phyloP scores from a whole-genome alignment of 2,888 invertebrate species.

The Melangyna quadrimaculata region DNA sequence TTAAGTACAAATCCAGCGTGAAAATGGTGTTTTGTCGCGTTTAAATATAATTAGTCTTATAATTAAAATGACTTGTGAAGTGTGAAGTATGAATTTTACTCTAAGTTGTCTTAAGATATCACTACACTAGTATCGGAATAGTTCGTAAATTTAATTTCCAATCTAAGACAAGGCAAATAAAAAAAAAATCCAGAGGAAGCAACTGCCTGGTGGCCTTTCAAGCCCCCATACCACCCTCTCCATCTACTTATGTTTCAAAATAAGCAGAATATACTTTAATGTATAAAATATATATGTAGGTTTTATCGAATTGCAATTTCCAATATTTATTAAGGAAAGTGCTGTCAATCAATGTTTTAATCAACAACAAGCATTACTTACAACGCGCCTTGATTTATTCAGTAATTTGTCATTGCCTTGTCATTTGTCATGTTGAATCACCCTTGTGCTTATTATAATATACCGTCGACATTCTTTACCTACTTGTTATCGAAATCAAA shows the following conservation, averaged over 20 bases:
- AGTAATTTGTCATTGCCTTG: constrained; percentile 28
- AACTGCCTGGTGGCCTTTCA: no score
- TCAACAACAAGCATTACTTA: constrained; percentile 7
- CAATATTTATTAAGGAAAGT: not conserved
- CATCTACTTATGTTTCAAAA: not conserved
- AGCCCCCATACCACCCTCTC: not conserved
- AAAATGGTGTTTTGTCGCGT: no score
- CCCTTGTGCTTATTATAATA: not conserved
- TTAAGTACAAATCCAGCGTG: no score
- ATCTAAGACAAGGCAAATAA: no score
- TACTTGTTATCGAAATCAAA: constrained; percentile 5
- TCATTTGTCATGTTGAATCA: constrained; percentile 23
- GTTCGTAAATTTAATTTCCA: no score
- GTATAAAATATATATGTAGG: not conserved
- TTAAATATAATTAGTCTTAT: no score
- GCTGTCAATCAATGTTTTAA: constrained; percentile 26
- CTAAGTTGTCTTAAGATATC: no score
- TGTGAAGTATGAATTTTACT: no score
- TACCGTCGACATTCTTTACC: not conserved
- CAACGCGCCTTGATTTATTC: constrained; percentile 14
- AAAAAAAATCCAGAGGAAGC: no score
- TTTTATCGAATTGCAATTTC: not conserved
- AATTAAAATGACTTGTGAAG: no score
- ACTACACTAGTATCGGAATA: no score
- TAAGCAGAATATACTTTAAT: not conserved